These are phyloP conservation scores for Vicugna pacos DNA, from an alignment of 2,113 vertebrate species.

Conservation along the genomic window DNA sequence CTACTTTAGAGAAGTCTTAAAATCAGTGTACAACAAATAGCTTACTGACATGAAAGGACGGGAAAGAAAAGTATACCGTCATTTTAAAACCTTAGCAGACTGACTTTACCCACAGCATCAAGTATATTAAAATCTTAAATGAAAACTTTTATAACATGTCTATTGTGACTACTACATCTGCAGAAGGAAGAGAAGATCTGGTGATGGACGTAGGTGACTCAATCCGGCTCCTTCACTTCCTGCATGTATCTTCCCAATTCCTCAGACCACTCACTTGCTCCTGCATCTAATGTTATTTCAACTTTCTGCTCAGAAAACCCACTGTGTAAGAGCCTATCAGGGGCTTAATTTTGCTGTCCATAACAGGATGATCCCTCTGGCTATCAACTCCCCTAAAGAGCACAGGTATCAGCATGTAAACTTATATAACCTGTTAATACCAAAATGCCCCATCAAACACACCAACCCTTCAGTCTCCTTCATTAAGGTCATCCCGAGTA, in stretches of 20 bases:
- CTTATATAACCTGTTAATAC: neutral
- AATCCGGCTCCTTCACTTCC: neutral
- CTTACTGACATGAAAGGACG: neutral
- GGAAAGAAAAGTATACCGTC: neutral
- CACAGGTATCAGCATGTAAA: neutral
- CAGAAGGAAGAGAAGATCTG: neutral
- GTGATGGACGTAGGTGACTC: neutral
- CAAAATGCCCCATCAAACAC: neutral
- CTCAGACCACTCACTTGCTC: neutral
- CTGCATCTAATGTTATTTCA: neutral
- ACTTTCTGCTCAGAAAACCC: conserved; percentile 35
- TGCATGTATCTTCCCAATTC: neutral
- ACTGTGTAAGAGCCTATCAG: neutral
- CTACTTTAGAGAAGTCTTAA: neutral
- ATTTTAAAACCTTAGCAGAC: neutral
- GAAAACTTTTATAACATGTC: neutral
- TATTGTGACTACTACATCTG: neutral
- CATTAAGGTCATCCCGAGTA: neutral
- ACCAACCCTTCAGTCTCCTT: neutral
- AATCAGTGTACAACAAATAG: neutral
- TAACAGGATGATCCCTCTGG: neutral
- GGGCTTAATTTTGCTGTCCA: neutral
- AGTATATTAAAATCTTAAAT: neutral
- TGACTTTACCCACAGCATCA: neutral
- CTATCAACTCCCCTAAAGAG: neutral